These are phyloP conservation scores for Megalops atlanticus DNA, from an alignment of 2,113 vertebrate genomes.

Conservation along the genomic window DNA sequence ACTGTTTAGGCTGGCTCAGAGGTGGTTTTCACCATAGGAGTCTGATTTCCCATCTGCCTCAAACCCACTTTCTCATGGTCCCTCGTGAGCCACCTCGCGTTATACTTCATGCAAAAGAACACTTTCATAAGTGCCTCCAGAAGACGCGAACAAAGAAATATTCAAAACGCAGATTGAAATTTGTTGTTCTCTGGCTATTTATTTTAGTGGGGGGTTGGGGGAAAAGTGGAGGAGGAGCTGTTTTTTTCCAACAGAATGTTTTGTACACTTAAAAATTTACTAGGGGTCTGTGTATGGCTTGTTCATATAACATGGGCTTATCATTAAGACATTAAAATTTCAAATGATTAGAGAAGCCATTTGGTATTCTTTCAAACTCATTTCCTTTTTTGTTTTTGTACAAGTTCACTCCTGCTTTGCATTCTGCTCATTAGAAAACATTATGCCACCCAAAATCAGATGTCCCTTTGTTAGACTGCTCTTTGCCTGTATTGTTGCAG, in stretches of 20 bases:
- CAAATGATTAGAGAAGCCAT: conserved; percentile 62
- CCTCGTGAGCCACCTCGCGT: conserved; percentile 57
- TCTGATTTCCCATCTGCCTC: conserved; percentile 55
- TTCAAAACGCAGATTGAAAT: conserved; percentile 65
- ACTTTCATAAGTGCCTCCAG: conserved; percentile 64
- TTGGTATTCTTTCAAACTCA: conserved; percentile 49
- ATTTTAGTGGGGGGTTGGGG: conserved; percentile 63
- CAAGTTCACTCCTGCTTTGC: not conserved
- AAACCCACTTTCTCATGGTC: conserved; percentile 60
- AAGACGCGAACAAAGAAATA: conserved; percentile 63
- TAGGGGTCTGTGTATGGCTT: conserved; percentile 61
- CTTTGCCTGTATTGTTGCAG: no score
- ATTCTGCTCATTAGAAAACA: not conserved
- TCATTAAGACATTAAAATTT: conserved; percentile 73
- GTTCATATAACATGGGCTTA: conserved; percentile 62
- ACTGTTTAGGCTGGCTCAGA: conserved; percentile 70
- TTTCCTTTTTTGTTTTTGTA: not conserved
- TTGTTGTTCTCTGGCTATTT: conserved; percentile 68
- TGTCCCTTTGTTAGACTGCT: no score
- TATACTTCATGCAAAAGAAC: conserved; percentile 66
- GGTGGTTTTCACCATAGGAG: conserved; percentile 61
- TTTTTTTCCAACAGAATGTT: conserved; percentile 60
- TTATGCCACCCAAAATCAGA: no score
- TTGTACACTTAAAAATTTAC: conserved; percentile 66
- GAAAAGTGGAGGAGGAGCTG: no score